phyloP scores from a whole-genome alignment of 2,113 vertebrate species.

The Paramisgurnus dabryanus region DNA sequence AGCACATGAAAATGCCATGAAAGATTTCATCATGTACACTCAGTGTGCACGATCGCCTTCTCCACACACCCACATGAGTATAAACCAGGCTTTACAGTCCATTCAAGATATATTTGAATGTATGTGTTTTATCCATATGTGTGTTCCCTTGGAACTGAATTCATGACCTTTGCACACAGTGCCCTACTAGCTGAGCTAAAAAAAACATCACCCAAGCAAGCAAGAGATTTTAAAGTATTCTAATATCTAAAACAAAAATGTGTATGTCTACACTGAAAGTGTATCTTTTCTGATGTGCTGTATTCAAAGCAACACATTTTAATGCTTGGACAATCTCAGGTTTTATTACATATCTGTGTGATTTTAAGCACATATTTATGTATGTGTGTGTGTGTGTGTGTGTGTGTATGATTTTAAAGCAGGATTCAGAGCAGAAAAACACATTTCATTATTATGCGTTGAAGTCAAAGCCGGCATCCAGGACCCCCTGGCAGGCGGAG shows the following conservation, averaged over 20 bases:
- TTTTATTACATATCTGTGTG: slow-evolving; percentile 82
- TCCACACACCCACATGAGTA: too few species aligned
- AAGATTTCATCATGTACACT: too few species aligned
- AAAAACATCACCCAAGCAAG: too few species aligned
- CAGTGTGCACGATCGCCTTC: too few species aligned
- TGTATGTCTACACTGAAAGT: not conserved
- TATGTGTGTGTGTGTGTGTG: slow-evolving; percentile 52
- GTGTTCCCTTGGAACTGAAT: slow-evolving; percentile 68
- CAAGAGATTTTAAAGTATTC: too few species aligned
- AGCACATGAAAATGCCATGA: too few species aligned
- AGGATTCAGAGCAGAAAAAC: slow-evolving; percentile 90
- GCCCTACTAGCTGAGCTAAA: too few species aligned
- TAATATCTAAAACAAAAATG: not conserved
- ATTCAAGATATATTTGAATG: too few species aligned
- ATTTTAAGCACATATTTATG: slow-evolving; percentile 46
- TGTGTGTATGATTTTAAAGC: slow-evolving; percentile 71
- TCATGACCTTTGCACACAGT: too few species aligned
- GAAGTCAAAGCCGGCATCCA: slow-evolving; percentile 96
- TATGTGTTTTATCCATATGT: slow-evolving; percentile 70
- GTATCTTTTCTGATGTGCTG: too few species aligned
- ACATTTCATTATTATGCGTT: slow-evolving; percentile 99
- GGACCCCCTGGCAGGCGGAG: slow-evolving; percentile 95
- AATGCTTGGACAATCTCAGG: slow-evolving; percentile 29
- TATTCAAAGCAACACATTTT: not conserved
- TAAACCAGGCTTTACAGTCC: too few species aligned